Evolutionary conservation across 2,797 vertebrate genomes (phyloP).

Genomic region (Halcyon badia): DNA sequence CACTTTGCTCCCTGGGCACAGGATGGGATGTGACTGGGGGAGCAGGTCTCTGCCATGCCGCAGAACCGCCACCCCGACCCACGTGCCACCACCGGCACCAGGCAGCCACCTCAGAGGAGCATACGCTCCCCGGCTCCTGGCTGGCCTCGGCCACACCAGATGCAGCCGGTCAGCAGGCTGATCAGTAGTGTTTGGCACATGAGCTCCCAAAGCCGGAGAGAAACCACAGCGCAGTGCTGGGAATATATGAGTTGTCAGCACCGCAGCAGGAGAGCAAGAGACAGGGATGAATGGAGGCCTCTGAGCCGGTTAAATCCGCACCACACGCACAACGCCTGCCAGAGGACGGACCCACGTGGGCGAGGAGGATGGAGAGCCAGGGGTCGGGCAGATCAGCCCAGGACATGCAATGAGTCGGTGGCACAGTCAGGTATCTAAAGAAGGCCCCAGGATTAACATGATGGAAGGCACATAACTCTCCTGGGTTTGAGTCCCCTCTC

Average conservation of each 20-base stretch:
- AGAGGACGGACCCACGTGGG: neutral
- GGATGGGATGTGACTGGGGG: fast-evolving
- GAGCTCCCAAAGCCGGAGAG: neutral
- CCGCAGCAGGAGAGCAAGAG: neutral
- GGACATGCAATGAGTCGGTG: fast-evolving
- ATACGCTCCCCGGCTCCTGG: neutral
- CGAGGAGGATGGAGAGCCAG: neutral
- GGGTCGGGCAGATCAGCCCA: neutral
- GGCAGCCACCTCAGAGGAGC: neutral
- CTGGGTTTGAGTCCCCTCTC: neutral
- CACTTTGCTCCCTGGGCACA: neutral
- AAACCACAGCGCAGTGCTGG: slow-evolving; percentile 39
- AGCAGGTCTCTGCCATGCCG: neutral
- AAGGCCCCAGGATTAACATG: neutral
- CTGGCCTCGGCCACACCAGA: slow-evolving; percentile 1
- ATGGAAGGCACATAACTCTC: neutral
- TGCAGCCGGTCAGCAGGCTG: slow-evolving; percentile 64
- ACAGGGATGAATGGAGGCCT: slow-evolving; percentile 2
- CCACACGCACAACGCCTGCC: neutral
- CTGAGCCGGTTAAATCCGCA: neutral
- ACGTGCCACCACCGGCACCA: fast-evolving
- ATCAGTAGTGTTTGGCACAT: slow-evolving; percentile 40
- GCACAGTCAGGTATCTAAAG: neutral
- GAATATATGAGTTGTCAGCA: slow-evolving; percentile 60
- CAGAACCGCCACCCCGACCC: fast-evolving